Evolutionary conservation across 2,113 vertebrate genomes (phyloP), one percentile per base, ranked within the genome.

Genomic region (Nyctereutes procyonoides): DNA sequence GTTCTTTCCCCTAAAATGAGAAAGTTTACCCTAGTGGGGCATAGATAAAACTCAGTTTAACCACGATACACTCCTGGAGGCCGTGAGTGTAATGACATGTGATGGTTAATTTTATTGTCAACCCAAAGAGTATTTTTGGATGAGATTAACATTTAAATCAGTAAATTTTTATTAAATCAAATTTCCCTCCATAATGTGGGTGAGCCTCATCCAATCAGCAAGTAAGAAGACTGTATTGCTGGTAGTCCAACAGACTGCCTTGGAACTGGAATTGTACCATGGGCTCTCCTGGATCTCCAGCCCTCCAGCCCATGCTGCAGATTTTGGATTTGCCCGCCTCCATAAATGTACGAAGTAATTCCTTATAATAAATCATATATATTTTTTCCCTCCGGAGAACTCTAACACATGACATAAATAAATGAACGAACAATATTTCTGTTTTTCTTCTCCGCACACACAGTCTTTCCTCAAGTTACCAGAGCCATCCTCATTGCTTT

Each of bases 1-100:
- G 32, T 53, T 89, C 24, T 67, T 97, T 92, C 35, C 19, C 58
- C 32, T 35, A 95, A 58, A 69, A 90, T 81, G 69, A 80, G 53
- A 91, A 87, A 53, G 55, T 28, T 48, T 79, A 19, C 8, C 12
- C 63, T 62, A 51, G 28, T 32, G 35, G 7, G 10, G 17, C 51
- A 35, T 24, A 35, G 30, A 24, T 4, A 63, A 62, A 85, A 38
- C 14, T 32, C 51, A 62, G 10, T 32, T 65, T 35, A 76, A 26
- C 32, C 13, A 80, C 20, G 67, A 3, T 20, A 4, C 86, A 9
- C 30, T 80, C 53, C 53, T 43, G 24, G 74, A 67, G 80, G 43
- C 69, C 83, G 81, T 22, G 65, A 89, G 32, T 86, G 5, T 53
- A 35, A 88, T 65, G 51, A 60, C 15, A n/a, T 28, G 56, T 79